Conservation (phyloP, 2,888 invertebrate species). For the Carabus problematicus region DNA sequence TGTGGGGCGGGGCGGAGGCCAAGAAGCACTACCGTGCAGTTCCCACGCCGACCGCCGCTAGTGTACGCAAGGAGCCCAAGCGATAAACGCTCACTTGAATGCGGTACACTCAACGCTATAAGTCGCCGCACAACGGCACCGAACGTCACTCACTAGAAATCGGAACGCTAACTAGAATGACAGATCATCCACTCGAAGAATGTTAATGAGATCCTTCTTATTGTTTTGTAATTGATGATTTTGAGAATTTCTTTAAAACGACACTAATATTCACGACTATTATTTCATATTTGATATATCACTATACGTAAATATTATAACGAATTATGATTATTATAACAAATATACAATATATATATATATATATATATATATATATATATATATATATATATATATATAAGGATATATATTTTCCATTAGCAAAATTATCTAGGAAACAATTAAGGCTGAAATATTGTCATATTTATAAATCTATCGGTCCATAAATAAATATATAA, state of each 20-base stretch:
- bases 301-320: no score
- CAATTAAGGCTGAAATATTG: no score
- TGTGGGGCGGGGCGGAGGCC: conserved; percentile 54
- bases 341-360: no score
- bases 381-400: no score
- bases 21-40: conserved; percentile 67
- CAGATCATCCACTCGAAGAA: conserved; percentile 13
- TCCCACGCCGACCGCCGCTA: conserved; percentile 61
- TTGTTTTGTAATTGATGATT: conserved; percentile 16
- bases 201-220: conserved; percentile 26
- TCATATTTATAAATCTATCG: no score
- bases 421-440: no score
- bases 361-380: no score
- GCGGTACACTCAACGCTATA: conserved; percentile 29
- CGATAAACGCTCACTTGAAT: conserved; percentile 53
- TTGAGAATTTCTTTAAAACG: conserved; percentile 3
- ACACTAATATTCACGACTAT: no score
- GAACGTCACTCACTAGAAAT: conserved; percentile 6
- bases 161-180: conserved; percentile 17
- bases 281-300: no score
- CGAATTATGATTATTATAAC: no score
- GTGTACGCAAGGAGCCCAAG: conserved; percentile 54
- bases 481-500: no score
- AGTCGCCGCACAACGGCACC: conserved; percentile 11
- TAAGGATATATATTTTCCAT: no score